A percentile compares a stretch with the other conserved stretches of the same genome.
Evolutionary conservation across 1,140 invertebrate species (phyloP).

Genomic region (Lutraria rhynchaena): DNA sequence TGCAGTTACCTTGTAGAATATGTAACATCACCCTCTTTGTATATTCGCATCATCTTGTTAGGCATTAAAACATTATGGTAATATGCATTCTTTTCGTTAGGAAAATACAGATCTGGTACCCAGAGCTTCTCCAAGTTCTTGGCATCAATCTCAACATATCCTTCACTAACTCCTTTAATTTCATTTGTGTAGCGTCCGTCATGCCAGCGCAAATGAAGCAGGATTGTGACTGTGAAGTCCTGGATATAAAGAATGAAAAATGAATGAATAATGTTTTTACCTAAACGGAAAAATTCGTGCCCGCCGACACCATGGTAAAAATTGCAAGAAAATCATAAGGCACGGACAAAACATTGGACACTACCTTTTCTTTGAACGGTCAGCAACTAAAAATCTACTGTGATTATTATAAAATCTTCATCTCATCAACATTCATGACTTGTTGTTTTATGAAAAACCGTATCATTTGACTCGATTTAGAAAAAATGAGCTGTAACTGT

Average conservation of each 20-base stretch:
- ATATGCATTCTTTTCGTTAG: constrained; percentile 82
- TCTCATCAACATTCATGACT: too few relatives aligned
- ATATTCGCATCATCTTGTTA: constrained; percentile 82
- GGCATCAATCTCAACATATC: constrained; percentile 68
- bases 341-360: too few relatives aligned
- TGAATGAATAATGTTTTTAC: too few relatives aligned
- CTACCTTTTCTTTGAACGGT: too few relatives aligned
- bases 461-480: too few relatives aligned
- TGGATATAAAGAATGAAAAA: constrained; percentile 34
- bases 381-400: too few relatives aligned
- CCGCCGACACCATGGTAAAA: too few relatives aligned
- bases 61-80: constrained; percentile 82
- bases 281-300: too few relatives aligned
- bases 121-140: constrained; percentile 78
- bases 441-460: too few relatives aligned
- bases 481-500: too few relatives aligned
- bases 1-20: constrained; percentile 81
- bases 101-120: constrained; percentile 83
- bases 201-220: constrained; percentile 71
- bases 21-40: constrained; percentile 79
- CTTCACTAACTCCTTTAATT: constrained; percentile 42
- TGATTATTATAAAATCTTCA: too few relatives aligned
- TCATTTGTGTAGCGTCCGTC: constrained; percentile 63
- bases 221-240: constrained; percentile 74
- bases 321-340: too few relatives aligned